Percentiles rank a stretch among this genome's conserved stretches.
Evolutionary conservation across 2,113 vertebrate species (phyloP).

Genomic region (Aplodontia rufa): DNA sequence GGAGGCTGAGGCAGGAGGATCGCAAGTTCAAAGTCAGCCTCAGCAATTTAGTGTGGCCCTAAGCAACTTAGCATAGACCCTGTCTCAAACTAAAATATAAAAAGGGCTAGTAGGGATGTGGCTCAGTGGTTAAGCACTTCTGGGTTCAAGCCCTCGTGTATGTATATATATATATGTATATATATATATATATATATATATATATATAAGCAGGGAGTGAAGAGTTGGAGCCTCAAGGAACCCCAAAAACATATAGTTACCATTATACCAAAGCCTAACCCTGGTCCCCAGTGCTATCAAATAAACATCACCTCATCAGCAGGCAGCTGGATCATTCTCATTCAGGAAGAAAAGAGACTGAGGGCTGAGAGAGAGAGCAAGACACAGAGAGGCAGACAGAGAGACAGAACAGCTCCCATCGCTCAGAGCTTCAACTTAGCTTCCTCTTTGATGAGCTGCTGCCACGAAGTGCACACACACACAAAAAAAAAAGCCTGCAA

Average conservation of each 20-base stretch:
- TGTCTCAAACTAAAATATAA: too few species aligned
- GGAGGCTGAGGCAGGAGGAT: too few species aligned
- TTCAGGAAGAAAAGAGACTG: background rate
- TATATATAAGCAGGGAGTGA: background rate
- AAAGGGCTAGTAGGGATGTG: too few species aligned
- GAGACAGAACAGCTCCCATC: background rate
- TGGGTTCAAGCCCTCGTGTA: too few species aligned
- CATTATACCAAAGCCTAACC: background rate
- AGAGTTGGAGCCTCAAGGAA: background rate
- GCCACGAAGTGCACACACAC: constrained; percentile 10
- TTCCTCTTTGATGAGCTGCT: constrained; percentile 62
- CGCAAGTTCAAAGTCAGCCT: too few species aligned
- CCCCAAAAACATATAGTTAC: background rate
- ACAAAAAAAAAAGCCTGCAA: constrained; percentile 79
- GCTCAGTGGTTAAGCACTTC: too few species aligned
- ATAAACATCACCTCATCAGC: background rate
- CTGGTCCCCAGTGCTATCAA: background rate
- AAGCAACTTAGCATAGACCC: too few species aligned
- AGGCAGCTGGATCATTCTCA: background rate
- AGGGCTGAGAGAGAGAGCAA: background rate
- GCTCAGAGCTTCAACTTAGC: constrained; percentile 66
- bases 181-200: too few species aligned
- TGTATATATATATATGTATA: too few species aligned
- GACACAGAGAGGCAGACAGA: background rate
- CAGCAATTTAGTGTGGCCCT: too few species aligned